Conservation (phyloP, 1,140 invertebrate genomes). For the Drosophila bocqueti region DNA sequence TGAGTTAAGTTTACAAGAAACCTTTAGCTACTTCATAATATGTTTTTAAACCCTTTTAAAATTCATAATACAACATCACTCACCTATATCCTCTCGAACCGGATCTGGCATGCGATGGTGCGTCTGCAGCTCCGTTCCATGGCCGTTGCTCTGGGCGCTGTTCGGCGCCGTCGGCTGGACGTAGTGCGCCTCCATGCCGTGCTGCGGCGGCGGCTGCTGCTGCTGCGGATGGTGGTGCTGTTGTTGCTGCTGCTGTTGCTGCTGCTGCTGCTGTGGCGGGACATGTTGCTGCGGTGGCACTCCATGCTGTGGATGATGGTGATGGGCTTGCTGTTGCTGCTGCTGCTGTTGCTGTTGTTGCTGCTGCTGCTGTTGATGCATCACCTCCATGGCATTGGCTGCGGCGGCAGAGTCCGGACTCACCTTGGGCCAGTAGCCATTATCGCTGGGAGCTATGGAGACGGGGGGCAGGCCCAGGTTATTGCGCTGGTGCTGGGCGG, state of each 20-base stretch:
- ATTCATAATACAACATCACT: constrained; percentile 7
- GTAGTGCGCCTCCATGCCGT: constrained; percentile 74
- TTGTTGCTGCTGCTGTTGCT: constrained; percentile 84
- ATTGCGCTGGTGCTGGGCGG: constrained; percentile 71
- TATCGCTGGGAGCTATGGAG: constrained; percentile 86
- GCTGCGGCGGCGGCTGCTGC: constrained; percentile 74
- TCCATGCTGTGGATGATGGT: constrained; percentile 65
- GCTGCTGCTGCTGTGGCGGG: constrained; percentile 75
- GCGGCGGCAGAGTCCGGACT: constrained; percentile 90
- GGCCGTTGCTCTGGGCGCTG: constrained; percentile 69
- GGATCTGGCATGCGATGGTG: constrained; percentile 84
- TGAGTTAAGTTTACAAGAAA: neutral
- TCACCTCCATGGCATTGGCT: constrained; percentile 88
- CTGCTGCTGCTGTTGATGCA: constrained; percentile 89
- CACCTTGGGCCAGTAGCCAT: constrained; percentile 92
- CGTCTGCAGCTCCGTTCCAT: constrained; percentile 70
- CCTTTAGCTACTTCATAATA: neutral
- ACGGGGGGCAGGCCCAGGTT: constrained; percentile 73
- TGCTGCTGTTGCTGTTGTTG: constrained; percentile 76
- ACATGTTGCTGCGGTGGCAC: constrained; percentile 70
- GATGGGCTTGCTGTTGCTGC: constrained; percentile 70
- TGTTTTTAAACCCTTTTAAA: neutral
- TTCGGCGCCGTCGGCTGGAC: constrained; percentile 64
- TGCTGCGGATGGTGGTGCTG: constrained; percentile 88
- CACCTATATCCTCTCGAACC: constrained; percentile 86